phyloP scores from a whole-genome alignment of 2,113 vertebrate genomes.

The Gopherus evgoodei region DNA sequence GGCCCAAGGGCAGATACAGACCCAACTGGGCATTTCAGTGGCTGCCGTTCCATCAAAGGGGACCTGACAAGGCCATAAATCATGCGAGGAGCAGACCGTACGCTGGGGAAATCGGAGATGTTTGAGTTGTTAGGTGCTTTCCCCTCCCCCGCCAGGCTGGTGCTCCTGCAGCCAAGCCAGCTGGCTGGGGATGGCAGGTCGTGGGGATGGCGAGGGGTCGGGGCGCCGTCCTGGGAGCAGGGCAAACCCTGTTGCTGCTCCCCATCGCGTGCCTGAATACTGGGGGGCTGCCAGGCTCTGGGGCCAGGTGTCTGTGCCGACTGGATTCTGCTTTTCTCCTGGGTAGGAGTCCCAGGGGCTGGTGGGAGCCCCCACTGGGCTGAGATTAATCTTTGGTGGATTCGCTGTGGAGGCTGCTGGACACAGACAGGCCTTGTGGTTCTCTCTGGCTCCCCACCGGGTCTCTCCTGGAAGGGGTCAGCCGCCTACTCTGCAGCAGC shows the following conservation, averaged over 20 bases:
- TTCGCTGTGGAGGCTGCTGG: background rate
- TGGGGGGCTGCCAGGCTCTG: background rate
- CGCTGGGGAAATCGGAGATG: fast-evolving
- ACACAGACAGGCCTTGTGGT: background rate
- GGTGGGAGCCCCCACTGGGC: background rate
- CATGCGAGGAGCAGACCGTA: background rate
- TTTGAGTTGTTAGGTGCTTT: background rate
- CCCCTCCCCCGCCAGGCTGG: background rate
- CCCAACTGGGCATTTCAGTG: background rate
- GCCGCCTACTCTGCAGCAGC: fast-evolving
- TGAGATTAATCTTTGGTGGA: background rate
- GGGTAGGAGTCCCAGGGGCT: no score
- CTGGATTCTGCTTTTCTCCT: background rate
- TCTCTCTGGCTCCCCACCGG: background rate
- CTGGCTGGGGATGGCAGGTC: background rate
- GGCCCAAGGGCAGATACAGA: background rate
- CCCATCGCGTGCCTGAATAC: background rate
- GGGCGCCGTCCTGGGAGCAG: background rate
- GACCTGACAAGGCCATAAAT: background rate
- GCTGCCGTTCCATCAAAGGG: background rate
- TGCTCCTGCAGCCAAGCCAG: background rate
- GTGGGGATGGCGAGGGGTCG: no score
- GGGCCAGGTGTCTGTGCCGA: background rate
- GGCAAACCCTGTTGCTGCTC: background rate
- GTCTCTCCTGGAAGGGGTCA: background rate